A percentile compares a stretch with the other conserved stretches of the same genome.
Conservation (phyloP, 2,888 invertebrate genomes). For the Shargacucullia verbasci region DNA sequence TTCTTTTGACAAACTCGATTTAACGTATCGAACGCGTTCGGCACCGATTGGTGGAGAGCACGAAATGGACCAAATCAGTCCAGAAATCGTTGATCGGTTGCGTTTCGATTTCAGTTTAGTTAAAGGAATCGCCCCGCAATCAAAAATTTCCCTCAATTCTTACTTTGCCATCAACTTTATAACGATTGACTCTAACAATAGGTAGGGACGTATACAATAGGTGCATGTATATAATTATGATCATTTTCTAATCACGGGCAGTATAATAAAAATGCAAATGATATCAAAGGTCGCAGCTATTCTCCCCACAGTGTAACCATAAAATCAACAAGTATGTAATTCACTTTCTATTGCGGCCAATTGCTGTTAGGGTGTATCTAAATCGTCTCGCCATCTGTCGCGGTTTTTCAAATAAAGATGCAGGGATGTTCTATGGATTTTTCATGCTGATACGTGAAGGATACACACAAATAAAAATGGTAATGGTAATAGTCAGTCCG, state of each 20-base stretch:
- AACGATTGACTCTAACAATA: no score
- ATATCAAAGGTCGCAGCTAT: constrained; percentile 32
- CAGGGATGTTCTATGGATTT: constrained; percentile 1
- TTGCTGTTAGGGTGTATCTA: constrained; percentile 53
- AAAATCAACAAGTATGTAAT: constrained; percentile 60
- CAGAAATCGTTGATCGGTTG: no score
- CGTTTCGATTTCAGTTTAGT: no score
- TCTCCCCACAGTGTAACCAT: constrained; percentile 30
- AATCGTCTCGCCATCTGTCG: constrained; percentile 66
- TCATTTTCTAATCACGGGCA: constrained; percentile 48
- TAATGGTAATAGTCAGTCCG: no score
- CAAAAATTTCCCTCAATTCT: no score
- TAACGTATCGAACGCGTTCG: no score
- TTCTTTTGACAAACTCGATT: no score
- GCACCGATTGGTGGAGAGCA: no score
- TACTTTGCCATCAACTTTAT: no score
- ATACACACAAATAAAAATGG: no score
- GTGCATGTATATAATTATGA: constrained; percentile 27
- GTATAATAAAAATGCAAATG: constrained; percentile 57
- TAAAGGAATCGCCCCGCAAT: no score
- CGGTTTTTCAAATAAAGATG: constrained; percentile 16
- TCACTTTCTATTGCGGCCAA: constrained; percentile 63
- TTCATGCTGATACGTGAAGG: not conserved
- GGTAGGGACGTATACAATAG: not conserved
- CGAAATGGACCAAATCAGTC: no score